phyloP scores from a whole-genome alignment of 2,113 vertebrate genomes.

The Ahaetulla prasina region DNA sequence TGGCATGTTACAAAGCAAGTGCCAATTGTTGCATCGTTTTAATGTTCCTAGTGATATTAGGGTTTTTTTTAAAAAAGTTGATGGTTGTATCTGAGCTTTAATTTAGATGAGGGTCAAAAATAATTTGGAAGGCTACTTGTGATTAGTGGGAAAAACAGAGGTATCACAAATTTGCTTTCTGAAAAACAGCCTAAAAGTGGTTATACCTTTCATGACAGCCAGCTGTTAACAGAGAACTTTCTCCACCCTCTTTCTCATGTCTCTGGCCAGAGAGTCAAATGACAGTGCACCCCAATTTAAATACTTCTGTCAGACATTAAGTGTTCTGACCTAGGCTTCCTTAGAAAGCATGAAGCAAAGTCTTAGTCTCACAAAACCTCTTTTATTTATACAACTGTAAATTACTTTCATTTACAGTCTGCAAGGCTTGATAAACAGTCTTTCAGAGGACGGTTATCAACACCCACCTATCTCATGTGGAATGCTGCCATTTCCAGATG shows the following conservation, averaged over 20 bases:
- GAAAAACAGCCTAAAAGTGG: background rate
- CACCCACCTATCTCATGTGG: too few species aligned
- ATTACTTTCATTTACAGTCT: too few species aligned
- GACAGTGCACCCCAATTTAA: background rate
- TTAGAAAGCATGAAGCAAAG: too few species aligned
- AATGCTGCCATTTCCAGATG: too few species aligned
- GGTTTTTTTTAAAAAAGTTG: background rate
- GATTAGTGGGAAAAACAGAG: background rate
- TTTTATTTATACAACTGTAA: too few species aligned
- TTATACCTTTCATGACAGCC: background rate
- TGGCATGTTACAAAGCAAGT: background rate
- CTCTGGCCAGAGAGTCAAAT: background rate
- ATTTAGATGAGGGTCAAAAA: background rate
- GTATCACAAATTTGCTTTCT: background rate
- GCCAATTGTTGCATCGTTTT: background rate
- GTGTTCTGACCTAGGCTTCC: too few species aligned
- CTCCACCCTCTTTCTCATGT: background rate
- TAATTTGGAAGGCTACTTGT: background rate
- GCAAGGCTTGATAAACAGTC: too few species aligned
- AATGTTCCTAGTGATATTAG: background rate
- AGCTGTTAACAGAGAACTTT: background rate
- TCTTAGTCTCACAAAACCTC: too few species aligned
- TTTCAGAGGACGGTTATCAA: too few species aligned
- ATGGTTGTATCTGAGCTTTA: background rate
- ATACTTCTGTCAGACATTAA: background rate